phyloP scores from a whole-genome alignment of 35 echinoderm and acorn worm genomes.

The Amphiura filiformis region DNA sequence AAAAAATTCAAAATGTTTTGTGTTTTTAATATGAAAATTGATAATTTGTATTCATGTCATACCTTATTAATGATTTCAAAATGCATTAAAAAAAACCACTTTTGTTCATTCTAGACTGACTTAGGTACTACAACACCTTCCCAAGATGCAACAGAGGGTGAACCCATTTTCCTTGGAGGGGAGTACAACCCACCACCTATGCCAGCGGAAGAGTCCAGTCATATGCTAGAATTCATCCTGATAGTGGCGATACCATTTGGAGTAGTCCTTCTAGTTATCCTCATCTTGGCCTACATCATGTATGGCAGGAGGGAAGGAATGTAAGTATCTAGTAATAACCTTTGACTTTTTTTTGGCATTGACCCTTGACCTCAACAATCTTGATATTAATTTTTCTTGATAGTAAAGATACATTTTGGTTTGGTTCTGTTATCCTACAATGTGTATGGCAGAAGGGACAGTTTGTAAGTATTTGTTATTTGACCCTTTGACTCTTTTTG shows the following conservation, averaged over 20 bases:
- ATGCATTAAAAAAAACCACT: no score
- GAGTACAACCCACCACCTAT: neutral
- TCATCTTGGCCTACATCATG: neutral
- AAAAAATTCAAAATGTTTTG: no score
- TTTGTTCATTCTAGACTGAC: no score
- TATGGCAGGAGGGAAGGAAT: neutral
- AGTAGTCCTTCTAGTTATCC: neutral
- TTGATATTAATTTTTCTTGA: neutral
- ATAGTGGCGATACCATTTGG: neutral
- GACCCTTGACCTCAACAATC: neutral
- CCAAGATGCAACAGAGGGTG: no score
- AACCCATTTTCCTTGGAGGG: neutral
- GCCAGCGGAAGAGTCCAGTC: neutral
- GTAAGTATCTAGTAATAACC: neutral
- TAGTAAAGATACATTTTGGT: no score
- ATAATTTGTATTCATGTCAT: no score
- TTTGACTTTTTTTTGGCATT: neutral
- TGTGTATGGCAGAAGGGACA: neutral
- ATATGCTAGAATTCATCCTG: neutral
- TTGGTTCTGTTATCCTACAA: neutral
- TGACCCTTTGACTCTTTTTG: no score
- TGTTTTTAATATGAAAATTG: no score
- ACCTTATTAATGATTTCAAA: no score
- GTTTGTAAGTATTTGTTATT: neutral
- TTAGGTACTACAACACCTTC: no score